Percentiles rank a stretch among this genome's conserved stretches.
Evolutionary conservation across 2,888 invertebrate genomes (phyloP).

Genomic region (Aphrophora alni): DNA sequence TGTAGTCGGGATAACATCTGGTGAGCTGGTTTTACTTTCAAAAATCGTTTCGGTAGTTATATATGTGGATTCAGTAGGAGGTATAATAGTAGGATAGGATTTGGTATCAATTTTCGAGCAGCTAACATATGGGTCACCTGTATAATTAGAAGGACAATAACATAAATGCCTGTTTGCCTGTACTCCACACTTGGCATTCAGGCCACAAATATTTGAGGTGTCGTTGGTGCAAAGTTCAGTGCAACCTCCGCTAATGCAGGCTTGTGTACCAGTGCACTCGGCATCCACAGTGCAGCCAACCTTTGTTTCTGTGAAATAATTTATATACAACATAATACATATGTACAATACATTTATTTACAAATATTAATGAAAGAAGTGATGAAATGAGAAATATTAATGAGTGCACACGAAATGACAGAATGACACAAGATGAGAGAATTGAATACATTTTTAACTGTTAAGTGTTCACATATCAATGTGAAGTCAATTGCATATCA

Average conservation of each 20-base stretch:
- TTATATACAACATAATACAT: constrained; percentile 41
- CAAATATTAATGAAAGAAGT: constrained; percentile 24
- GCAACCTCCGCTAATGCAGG: constrained; percentile 82
- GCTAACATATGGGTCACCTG: constrained; percentile 44
- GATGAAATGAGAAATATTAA: constrained; percentile 32
- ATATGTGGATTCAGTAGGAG: background rate
- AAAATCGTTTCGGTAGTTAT: background rate
- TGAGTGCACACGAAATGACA: constrained; percentile 25
- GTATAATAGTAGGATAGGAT: background rate
- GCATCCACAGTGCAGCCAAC: constrained; percentile 79
- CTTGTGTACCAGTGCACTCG: constrained; percentile 82
- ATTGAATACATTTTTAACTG: background rate
- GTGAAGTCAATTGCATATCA: background rate
- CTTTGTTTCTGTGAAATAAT: constrained; percentile 54
- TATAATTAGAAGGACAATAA: constrained; percentile 61
- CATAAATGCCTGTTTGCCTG: constrained; percentile 85
- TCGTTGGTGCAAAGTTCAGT: constrained; percentile 81
- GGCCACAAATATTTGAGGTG: constrained; percentile 54
- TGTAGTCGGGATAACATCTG: background rate
- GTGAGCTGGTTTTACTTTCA: background rate
- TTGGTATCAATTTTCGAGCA: constrained; percentile 2
- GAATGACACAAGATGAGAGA: constrained; percentile 16
- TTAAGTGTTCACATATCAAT: background rate
- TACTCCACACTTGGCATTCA: constrained; percentile 77
- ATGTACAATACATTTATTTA: constrained; percentile 26